Base-by-base conservation (phyloP, 2,888 invertebrate species). In the Hypsopygia costalis region DNA sequence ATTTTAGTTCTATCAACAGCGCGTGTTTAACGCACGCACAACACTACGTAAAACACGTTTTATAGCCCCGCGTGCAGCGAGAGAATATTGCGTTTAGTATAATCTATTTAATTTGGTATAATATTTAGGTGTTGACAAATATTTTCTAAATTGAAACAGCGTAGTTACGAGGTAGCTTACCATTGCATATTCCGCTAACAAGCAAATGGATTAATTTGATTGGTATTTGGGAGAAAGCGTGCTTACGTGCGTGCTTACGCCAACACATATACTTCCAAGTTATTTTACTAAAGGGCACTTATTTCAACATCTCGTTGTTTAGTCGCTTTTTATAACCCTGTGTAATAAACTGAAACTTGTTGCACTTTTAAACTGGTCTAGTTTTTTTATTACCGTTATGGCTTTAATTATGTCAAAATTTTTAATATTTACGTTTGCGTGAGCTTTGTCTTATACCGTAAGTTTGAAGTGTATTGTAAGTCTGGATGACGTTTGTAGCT, bases 401-500 rank as follows among this genome's bases (percentile, higher is more conserved):
- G 11, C 6, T 27, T 8, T 20, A 30, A 11, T 8, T 16, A 21
- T 21, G 34, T 38, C 30, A 33, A 29, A 21, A 10, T 6, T 41
- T 41, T 50, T 62, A 51, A 46, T 48, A 52, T 46, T 44, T 43
- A 6, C 6, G 44, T 47, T 49, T 52, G 52, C 30, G 38, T 51
- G 39, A 43, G 49, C 46, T 52, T 52, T 54, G 54, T 52, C 47
- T 47, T 48, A 47, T 43, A 46, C 40, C 54, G 29, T 59, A 51
- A 59, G 55, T 58, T 51, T 40, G 43, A 59, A 55, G 61, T 69
- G 60, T 68, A 61, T 16, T 4, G 16, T 16, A 16, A 16, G 16
- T 56, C 47, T 64, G 69, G 60, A 36, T 63, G 51, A 60, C 49
- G 32, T 52, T 69, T 68, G 46, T 67, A 64, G 59, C 61, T 61